Conservation (phyloP, 1,140 invertebrate species). For the Akabosia matsudoensis region DNA sequence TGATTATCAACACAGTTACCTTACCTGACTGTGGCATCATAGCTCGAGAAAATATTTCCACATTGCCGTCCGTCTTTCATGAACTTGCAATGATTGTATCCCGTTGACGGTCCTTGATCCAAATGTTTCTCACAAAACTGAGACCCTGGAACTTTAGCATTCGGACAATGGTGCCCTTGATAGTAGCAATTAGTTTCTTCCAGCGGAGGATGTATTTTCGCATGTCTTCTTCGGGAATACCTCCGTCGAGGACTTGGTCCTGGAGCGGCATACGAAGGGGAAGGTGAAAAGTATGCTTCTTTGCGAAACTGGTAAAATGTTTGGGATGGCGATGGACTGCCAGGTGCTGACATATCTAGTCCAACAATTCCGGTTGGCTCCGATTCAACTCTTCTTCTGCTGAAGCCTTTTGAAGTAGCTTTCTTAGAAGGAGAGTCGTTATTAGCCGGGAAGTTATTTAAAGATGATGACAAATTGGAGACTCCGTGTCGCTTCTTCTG, state of each 20-base stretch:
- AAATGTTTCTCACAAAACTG: constrained; percentile 19
- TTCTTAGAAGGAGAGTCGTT: background rate
- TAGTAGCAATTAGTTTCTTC: background rate
- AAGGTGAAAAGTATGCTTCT: constrained; percentile 1
- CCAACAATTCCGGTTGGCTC: background rate
- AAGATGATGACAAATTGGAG: background rate
- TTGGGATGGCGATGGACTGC: background rate
- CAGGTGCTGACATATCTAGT: background rate
- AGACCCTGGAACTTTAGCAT: background rate
- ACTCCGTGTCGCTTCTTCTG: background rate
- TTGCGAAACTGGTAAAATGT: background rate
- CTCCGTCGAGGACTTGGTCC: background rate
- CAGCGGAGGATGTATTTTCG: constrained; percentile 1
- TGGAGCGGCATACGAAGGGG: background rate
- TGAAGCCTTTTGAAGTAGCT: background rate
- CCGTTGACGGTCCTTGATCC: background rate
- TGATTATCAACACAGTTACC: background rate
- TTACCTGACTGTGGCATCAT: background rate
- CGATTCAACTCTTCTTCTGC: constrained; percentile 2
- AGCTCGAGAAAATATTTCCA: background rate
- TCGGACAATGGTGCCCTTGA: constrained; percentile 2
- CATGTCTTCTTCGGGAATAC: constrained; percentile 5
- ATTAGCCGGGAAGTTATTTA: too few species aligned
- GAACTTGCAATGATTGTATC: background rate
- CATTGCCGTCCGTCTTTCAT: constrained; percentile 10